Evolutionary conservation across 1,140 invertebrate species (phyloP).

Genomic region (Adelges cooleyi): DNA sequence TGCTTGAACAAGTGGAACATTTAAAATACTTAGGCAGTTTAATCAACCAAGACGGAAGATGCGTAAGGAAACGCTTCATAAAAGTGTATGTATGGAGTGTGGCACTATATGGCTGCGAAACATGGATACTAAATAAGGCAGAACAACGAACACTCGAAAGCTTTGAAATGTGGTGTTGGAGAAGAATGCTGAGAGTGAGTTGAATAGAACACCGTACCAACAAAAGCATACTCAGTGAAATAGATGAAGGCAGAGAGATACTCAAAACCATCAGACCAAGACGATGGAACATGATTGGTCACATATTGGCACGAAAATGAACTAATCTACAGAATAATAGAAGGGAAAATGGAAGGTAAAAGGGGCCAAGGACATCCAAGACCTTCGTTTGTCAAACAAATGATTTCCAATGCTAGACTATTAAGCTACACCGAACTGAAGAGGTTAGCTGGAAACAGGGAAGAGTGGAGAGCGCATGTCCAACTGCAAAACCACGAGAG

Average conservation of each 20-base stretch:
- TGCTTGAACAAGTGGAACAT: constrained; percentile 4
- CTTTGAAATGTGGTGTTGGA: too few relatives aligned
- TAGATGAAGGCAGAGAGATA: constrained; percentile 5
- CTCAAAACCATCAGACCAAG: neutral
- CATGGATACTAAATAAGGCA: too few relatives aligned
- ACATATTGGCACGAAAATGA: neutral
- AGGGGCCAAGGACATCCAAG: neutral
- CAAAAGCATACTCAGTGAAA: too few relatives aligned
- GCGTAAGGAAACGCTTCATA: neutral
- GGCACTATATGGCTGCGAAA: constrained; percentile 10
- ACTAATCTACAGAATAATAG: too few relatives aligned
- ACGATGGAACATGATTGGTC: neutral
- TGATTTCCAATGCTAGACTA: too few relatives aligned
- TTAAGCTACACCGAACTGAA: neutral
- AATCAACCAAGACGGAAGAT: neutral
- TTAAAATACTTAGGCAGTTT: constrained; percentile 7
- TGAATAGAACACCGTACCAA: too few relatives aligned
- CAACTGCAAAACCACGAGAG: neutral
- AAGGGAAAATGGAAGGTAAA: too few relatives aligned
- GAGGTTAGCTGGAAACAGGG: neutral
- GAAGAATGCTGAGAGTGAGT: too few relatives aligned
- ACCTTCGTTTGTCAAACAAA: neutral
- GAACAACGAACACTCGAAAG: too few relatives aligned
- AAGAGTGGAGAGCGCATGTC: neutral
- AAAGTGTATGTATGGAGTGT: constrained; percentile 23